phyloP scores from a whole-genome alignment of 2,888 invertebrate genomes.

The Athalia circularis region DNA sequence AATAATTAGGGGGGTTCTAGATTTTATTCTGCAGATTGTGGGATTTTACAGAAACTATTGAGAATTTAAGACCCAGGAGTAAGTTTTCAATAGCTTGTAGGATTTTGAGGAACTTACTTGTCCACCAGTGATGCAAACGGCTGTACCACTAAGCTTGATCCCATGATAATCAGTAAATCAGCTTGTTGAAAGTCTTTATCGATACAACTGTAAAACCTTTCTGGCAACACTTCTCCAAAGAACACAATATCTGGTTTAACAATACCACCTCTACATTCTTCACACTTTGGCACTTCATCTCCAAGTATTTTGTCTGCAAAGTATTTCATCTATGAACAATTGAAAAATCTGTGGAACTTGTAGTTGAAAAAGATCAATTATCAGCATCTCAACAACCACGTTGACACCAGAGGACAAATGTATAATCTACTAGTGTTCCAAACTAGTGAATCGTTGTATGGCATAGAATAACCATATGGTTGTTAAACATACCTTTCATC shows the following conservation, averaged over 20 bases:
- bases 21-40: background rate
- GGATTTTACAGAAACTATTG: background rate
- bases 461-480: too few relatives aligned
- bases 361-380: background rate
- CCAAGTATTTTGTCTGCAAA: conserved; percentile 83
- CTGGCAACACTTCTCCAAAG: conserved; percentile 94
- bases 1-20: background rate
- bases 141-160: conserved; percentile 94
- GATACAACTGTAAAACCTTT: conserved; percentile 83
- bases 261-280: conserved; percentile 82
- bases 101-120: conserved; percentile 76
- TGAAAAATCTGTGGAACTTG: background rate
- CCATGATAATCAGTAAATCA: conserved; percentile 95
- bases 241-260: conserved; percentile 98
- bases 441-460: background rate
- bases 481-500: conserved; percentile 83
- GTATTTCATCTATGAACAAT: background rate
- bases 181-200: conserved; percentile 88
- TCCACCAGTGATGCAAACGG: conserved; percentile 94
- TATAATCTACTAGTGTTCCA: background rate
- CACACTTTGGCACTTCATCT: conserved; percentile 86
- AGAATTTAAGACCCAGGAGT: conserved; percentile 14
- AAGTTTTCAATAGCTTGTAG: background rate
- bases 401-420: background rate
- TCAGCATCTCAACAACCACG: too few relatives aligned